Base-by-base conservation (phyloP, 2,797 vertebrate species). In the Mastacembelus armatus region DNA sequence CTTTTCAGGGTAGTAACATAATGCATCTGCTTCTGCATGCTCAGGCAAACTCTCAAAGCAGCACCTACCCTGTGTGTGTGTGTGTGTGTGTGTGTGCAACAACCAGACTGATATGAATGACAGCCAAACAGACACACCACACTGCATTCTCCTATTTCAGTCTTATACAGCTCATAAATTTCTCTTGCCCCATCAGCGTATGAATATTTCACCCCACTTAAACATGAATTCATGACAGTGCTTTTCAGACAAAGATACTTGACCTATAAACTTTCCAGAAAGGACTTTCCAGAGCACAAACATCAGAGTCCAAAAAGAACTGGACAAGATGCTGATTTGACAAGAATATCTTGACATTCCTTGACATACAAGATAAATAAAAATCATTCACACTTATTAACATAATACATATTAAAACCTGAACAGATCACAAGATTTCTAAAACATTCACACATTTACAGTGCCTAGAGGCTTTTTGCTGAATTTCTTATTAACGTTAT, bases 141-240 rank as follows among this genome's bases (percentile, higher is more conserved):
- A 14, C 16, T 36, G 43, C 32, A 16, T 47, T 66, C 36, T 69
- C 56, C 50, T 30, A 39, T 60, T 63, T 76, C 29, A 47, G 39
- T 58, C 42, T 73, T 21, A 10, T 9, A 7, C 39, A 36, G 52
- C 60, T 74, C 32, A 47, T 49, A 62, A 48, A 65, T 59, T 39
- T 32, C 39, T 15, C 52, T 49, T 43, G 29, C 36, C 57, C 52
- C 30, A 40, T 71, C 62, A 66, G 18, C 1, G 29, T 59, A 69
- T 77, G 24, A 73, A 71, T 80, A 72, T 73, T 73, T 82, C 7
- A 74, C 32, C 27, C 7, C 8, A 24, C n/a, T 26, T 36, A 77
- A 80, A 66, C 48, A 30, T 42, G 21, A 65, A 68, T 30, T 58
- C 39, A 58, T 18, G 45, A 49, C 40, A 33, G 54, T 44, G 29